Evolutionary conservation across 2,113 vertebrate species (phyloP).

Genomic region (Chitala chitala): DNA sequence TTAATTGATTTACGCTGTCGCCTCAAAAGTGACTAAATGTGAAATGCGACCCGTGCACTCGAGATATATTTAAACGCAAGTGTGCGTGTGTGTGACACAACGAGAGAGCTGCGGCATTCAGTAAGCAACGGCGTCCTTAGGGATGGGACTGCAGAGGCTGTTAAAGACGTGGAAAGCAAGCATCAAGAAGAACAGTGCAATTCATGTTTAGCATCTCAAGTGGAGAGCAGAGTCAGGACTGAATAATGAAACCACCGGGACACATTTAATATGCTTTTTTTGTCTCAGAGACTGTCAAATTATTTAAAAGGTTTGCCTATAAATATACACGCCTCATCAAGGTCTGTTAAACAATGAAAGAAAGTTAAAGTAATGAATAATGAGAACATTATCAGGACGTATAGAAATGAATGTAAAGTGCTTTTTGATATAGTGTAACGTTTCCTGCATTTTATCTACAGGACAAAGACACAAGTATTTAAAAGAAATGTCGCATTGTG

Average conservation of each 20-base stretch:
- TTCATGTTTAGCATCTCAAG: conserved; percentile 89
- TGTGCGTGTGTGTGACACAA: neutral
- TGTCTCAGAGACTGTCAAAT: conserved; percentile 89
- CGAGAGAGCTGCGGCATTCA: neutral
- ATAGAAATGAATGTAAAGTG: conserved; percentile 74
- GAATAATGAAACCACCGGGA: conserved; percentile 93
- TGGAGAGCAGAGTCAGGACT: conserved; percentile 71
- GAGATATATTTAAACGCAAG: no score
- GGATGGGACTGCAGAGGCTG: conserved; percentile 37
- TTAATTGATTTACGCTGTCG: no score
- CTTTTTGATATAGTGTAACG: conserved; percentile 55
- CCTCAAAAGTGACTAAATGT: no score
- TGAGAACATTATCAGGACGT: conserved; percentile 77
- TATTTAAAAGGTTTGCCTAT: conserved; percentile 98
- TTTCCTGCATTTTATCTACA: conserved; percentile 68
- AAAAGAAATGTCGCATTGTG: conserved; percentile 46
- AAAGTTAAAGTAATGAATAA: conserved; percentile 89
- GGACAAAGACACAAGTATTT: conserved; percentile 86
- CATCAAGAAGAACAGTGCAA: conserved; percentile 50
- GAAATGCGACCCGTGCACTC: no score
- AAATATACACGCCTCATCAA: conserved; percentile 98
- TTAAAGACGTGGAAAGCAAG: conserved; percentile 40
- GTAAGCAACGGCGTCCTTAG: neutral
- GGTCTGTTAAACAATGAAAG: conserved; percentile 80
- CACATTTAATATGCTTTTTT: conserved; percentile 87